phyloP scores from a whole-genome alignment of 2,113 vertebrate genomes.

The Clarias macrocephalus region DNA sequence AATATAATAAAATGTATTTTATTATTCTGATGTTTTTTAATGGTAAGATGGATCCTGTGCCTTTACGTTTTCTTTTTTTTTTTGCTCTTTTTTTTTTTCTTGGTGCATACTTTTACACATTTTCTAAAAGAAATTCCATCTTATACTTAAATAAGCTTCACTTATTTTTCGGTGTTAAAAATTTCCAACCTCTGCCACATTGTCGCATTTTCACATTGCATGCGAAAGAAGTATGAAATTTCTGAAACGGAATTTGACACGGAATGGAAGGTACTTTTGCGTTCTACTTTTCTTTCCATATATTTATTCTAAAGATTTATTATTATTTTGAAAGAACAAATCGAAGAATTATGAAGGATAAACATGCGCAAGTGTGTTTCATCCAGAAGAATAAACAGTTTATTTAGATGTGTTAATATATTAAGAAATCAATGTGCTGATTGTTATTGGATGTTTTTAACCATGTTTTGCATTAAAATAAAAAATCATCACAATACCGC shows the following conservation, averaged over 20 bases:
- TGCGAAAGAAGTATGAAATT: not conserved
- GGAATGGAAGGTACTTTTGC: slow-evolving; percentile 18
- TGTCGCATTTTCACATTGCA: not conserved
- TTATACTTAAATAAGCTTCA: not conserved
- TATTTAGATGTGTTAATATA: not conserved
- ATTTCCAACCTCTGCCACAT: not conserved
- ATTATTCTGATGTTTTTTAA: not conserved
- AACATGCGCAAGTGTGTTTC: slow-evolving; percentile 1
- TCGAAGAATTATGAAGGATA: not conserved
- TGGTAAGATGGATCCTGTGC: not conserved
- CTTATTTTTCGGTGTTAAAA: not conserved
- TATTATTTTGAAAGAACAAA: slow-evolving; percentile 17
- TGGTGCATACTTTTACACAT: not conserved
- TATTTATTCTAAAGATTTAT: slow-evolving; percentile 20
- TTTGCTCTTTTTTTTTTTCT: not conserved
- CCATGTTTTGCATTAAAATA: slow-evolving; percentile 20
- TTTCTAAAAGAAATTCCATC: not conserved
- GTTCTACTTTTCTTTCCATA: not conserved
- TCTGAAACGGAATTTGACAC: not conserved
- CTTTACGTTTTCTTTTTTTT: not conserved
- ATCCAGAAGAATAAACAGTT: not conserved
- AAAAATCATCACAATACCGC: not conserved
- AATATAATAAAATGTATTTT: not conserved
- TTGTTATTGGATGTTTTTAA: not conserved
- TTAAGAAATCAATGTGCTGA: not conserved